Percentiles rank a stretch among this genome's conserved stretches.
Evolutionary conservation across 1,140 invertebrate genomes (phyloP).

Genomic region (Dufourea novaeangliae): DNA sequence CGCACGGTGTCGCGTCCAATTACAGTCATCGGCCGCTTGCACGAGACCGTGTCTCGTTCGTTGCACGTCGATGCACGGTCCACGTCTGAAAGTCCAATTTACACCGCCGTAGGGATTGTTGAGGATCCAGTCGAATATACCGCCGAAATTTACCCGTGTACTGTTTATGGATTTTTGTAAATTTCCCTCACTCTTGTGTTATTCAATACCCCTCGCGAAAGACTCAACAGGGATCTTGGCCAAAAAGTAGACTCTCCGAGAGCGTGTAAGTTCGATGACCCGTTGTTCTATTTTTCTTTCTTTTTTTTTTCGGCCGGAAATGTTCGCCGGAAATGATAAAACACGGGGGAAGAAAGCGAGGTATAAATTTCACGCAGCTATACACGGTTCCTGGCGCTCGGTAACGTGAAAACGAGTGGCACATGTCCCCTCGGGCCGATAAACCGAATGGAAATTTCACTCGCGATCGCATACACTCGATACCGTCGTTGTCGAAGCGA

Average conservation of each 20-base stretch:
- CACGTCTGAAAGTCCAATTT: conserved; percentile 40
- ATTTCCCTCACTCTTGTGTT: too few species aligned
- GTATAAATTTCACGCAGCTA: conserved; percentile 5
- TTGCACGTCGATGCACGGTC: conserved; percentile 2
- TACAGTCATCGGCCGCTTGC: conserved; percentile 1
- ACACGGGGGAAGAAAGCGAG: conserved; percentile 24
- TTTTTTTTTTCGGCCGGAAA: too few species aligned
- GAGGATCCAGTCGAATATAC: too few species aligned
- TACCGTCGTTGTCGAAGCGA: conserved; percentile 48
- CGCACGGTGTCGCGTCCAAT: conserved; percentile 26
- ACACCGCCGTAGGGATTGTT: background rate
- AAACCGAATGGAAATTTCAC: conserved; percentile 34
- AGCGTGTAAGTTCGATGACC: background rate
- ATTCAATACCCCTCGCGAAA: too few species aligned
- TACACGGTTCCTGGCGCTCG: background rate
- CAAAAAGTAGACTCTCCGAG: too few species aligned
- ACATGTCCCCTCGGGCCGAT: conserved; percentile 2
- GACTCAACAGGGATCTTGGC: too few species aligned
- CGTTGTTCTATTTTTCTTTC: background rate
- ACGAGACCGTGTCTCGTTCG: conserved; percentile 15
- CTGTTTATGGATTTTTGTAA: too few species aligned
- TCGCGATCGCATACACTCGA: conserved; percentile 58
- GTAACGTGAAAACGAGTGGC: conserved; percentile 6
- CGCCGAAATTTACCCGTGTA: too few species aligned
- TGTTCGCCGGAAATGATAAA: background rate